Conservation (phyloP, 2,797 vertebrate species). For the Chelonia mydas region DNA sequence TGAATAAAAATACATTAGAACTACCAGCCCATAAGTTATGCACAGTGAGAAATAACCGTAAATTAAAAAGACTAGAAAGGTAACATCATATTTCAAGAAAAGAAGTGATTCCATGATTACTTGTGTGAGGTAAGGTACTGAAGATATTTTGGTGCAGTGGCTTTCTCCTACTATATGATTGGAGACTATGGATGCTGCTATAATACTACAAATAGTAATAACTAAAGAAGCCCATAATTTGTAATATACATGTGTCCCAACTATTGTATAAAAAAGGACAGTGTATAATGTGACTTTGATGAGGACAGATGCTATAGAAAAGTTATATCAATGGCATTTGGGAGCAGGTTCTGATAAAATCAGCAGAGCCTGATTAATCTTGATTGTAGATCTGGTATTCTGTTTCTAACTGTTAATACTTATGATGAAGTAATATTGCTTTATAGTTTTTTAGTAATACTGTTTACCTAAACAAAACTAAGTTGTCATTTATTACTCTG, state of each 20-base stretch:
- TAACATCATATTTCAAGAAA: neutral
- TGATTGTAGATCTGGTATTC: neutral
- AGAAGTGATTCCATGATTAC: neutral
- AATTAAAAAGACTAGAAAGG: neutral
- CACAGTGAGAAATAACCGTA: neutral
- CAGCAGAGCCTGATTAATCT: neutral
- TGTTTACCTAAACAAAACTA: neutral
- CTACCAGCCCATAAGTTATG: no score
- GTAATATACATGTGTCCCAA: neutral
- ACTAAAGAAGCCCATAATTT: neutral
- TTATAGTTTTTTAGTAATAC: neutral
- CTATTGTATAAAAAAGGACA: neutral
- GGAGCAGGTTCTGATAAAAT: neutral
- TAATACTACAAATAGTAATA: neutral
- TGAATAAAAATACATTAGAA: no score
- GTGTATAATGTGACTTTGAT: neutral
- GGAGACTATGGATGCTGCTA: neutral
- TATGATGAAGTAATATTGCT: neutral
- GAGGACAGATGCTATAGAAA: neutral
- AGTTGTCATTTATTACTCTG: accelerated
- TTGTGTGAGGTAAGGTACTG: no score
- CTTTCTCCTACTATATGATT: neutral
- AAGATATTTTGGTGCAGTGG: neutral
- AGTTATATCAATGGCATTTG: neutral
- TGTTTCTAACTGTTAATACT: neutral